Evolutionary conservation across 64 coral and sea anemone genomes (phyloP).

Genomic region (Hydrozoanthus tunicans): DNA sequence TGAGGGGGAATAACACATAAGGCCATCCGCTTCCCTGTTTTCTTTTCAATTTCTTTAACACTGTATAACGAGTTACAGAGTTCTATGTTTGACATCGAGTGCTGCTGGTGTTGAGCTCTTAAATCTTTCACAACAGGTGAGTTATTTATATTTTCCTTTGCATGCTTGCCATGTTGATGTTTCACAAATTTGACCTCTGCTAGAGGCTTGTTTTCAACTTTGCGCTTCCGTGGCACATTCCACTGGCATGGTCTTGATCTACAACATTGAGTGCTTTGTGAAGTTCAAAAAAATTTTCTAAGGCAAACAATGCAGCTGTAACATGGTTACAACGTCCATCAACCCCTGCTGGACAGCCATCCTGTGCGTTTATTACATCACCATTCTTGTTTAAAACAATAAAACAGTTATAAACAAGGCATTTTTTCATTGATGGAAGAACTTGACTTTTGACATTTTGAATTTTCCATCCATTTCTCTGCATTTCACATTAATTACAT

Average conservation of each 20-base stretch:
- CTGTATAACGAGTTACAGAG: not conserved
- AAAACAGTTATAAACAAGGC: not conserved
- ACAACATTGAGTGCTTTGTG: not conserved
- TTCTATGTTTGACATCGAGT: not conserved
- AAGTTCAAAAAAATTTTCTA: not conserved
- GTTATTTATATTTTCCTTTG: not conserved
- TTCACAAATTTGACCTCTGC: not conserved
- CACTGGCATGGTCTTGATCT: too few relatives aligned
- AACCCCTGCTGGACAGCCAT: conserved; percentile 55
- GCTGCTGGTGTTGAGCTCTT: not conserved
- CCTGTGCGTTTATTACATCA: not conserved
- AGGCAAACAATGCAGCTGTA: conserved; percentile 9
- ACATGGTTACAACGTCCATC: conserved; percentile 70
- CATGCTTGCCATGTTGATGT: not conserved
- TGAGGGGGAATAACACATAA: conserved; percentile 39
- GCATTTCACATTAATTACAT: conserved; percentile 48
- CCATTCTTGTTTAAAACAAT: not conserved
- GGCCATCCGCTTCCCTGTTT: not conserved
- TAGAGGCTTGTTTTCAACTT: too few relatives aligned
- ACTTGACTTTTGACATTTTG: conserved; percentile 58
- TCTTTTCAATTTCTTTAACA: conserved; percentile 6
- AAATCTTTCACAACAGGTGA: not conserved
- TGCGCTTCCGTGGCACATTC: too few relatives aligned
- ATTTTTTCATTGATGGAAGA: conserved; percentile 81
- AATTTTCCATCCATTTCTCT: conserved; percentile 18